Conservation (phyloP, 2,888 invertebrate genomes). For the Ennomos erosarius region DNA sequence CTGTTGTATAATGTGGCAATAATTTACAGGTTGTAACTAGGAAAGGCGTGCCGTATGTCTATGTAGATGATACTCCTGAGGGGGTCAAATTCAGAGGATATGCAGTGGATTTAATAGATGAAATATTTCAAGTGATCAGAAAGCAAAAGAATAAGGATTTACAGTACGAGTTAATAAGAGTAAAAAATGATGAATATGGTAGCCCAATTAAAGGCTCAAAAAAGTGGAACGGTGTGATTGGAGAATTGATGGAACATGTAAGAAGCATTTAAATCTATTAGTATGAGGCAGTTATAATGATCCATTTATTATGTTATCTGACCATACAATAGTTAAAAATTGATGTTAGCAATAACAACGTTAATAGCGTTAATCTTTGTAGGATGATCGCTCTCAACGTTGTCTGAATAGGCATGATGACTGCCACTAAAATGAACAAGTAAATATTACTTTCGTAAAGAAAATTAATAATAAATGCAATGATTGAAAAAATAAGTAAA, state of each 20-base stretch:
- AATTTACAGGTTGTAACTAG: constrained; percentile 86
- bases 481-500: too few species aligned
- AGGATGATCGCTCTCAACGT: too few species aligned
- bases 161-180: constrained; percentile 88
- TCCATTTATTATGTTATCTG: too few species aligned
- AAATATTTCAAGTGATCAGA: constrained; percentile 83
- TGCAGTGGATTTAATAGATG: constrained; percentile 93
- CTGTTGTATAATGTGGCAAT: too few species aligned
- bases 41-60: constrained; percentile 64
- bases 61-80: constrained; percentile 49
- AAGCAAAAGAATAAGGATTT: constrained; percentile 57
- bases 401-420: too few species aligned
- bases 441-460: too few species aligned
- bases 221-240: constrained; percentile 91
- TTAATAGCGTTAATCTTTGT: too few species aligned
- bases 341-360: too few species aligned
- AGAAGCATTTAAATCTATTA: constrained; percentile 30
- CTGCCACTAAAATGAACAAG: too few species aligned
- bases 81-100: constrained; percentile 89
- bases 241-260: constrained; percentile 90
- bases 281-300: too few species aligned
- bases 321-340: too few species aligned
- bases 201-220: constrained; percentile 87
- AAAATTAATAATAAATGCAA: too few species aligned
- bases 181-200: constrained; percentile 88